phyloP scores from a whole-genome alignment of 2,797 vertebrate species.

The Epinephelus awoara region DNA sequence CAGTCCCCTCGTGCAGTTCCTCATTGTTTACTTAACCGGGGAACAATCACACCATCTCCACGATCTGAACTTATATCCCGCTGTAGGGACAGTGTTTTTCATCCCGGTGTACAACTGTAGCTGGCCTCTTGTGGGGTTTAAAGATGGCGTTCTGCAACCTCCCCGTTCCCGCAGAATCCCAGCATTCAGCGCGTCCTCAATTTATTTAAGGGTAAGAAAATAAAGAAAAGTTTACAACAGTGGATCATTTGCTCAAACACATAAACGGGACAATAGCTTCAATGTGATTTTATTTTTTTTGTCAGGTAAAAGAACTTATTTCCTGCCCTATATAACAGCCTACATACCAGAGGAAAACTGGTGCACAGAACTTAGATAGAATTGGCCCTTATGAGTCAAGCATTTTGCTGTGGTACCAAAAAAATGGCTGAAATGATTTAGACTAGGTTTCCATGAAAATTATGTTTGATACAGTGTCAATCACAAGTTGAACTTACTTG shows the following conservation, averaged over 20 bases:
- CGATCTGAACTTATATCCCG: constrained; percentile 65
- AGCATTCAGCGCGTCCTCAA: constrained; percentile 77
- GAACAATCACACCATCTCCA: constrained; percentile 32
- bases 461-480: neutral
- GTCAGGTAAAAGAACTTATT: fast-evolving
- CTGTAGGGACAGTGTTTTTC: constrained; percentile 68
- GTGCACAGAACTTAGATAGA: neutral
- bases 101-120: constrained; percentile 80
- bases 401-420: neutral
- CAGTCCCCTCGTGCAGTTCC: constrained; percentile 39
- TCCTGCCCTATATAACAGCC: neutral
- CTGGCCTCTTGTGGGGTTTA: constrained; percentile 89
- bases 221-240: constrained; percentile 42
- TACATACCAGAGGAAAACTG: neutral
- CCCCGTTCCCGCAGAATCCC: constrained; percentile 85
- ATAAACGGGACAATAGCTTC: neutral
- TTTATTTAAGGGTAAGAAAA: constrained; percentile 36
- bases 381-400: neutral
- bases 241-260: neutral
- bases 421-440: neutral
- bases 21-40: constrained; percentile 39
- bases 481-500: no score
- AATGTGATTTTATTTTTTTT: neutral
- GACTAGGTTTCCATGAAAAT: neutral
- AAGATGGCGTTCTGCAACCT: constrained; percentile 86